phyloP scores from a whole-genome alignment of 2,888 invertebrate genomes.

The Temnothorax unifasciatus region DNA sequence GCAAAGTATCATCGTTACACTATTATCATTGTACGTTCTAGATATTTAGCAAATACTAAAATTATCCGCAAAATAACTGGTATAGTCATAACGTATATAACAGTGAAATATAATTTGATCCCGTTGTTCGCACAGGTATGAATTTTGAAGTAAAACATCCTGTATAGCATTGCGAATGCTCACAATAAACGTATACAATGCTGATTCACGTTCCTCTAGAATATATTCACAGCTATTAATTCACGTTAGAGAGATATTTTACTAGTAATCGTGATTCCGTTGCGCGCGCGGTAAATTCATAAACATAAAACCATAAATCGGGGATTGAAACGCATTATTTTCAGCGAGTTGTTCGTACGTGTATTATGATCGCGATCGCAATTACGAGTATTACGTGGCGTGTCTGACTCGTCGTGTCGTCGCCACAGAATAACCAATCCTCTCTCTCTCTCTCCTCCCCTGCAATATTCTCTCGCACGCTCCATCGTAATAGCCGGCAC shows the following conservation, averaged over 20 bases:
- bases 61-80: not conserved
- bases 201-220: not conserved
- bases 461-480: constrained; percentile 32
- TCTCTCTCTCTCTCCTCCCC: constrained; percentile 26
- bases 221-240: not conserved
- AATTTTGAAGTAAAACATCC: not conserved
- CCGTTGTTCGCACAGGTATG: not conserved
- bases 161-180: not conserved
- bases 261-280: not conserved
- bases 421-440: constrained; percentile 28
- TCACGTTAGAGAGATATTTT: constrained; percentile 17
- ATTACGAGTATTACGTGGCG: constrained; percentile 43
- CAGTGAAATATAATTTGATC: not conserved
- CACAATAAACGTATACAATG: not conserved
- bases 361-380: constrained; percentile 1
- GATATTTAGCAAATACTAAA: not conserved
- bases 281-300: constrained; percentile 28
- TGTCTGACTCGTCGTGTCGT: constrained; percentile 26
- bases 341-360: constrained; percentile 8
- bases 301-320: constrained; percentile 37
- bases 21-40: not conserved
- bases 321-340: constrained; percentile 58
- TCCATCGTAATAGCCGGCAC: constrained; percentile 34
- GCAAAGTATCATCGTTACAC: not conserved
- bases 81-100: not conserved